Evolutionary conservation across 1,140 invertebrate species (phyloP), one percentile per base, ranked within the genome.

Genomic region (Calosoma granatense): DNA sequence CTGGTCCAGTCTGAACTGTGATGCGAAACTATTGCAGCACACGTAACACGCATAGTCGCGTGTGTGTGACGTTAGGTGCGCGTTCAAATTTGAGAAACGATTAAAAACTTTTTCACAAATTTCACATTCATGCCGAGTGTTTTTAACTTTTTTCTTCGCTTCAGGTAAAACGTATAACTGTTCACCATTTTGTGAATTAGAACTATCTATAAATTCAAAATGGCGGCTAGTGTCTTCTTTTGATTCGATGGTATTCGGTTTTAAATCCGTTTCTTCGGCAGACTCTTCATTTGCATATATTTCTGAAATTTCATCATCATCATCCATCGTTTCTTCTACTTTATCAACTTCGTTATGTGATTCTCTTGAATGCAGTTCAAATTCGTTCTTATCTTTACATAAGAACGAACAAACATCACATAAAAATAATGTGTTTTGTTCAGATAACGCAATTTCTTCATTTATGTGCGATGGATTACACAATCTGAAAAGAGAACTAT

Each of bases 311-410:
- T n/a, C 43, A 51, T 4, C 4, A 51, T 4, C 19, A 6, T n/a
- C 43, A 51, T 51, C 19, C 3, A 51, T 6, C 6, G 9, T 19
- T 6, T 51, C 12, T 12, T 51, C 19, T 6, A 51, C 12, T 6
- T n/a, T 12, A 51, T 51, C 4, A 12, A 12, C 19, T 51, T 15
- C 19, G 43, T 51, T 51, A n/a, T 51, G 15, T 12, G 3, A 51
- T 51, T n/a, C 43, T 3, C 9, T 6, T 12, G 19, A 51, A 55
- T 55, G 22, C 55, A 51, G 1, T 51, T 55, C n/a, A 68, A 55
- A 6, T 59, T 61, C 14, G 59, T 65, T 15, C 19, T 51, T 17
- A 51, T 51, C 43, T 51, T 51, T 4, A 15, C 12, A 51, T n/a
- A 51, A n/a, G 3, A 15, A 4, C 19, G 12, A 12, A 51, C 43